Evolutionary conservation across 2,797 vertebrate genomes (phyloP).

Genomic region (Hephaestus fuliginosus): DNA sequence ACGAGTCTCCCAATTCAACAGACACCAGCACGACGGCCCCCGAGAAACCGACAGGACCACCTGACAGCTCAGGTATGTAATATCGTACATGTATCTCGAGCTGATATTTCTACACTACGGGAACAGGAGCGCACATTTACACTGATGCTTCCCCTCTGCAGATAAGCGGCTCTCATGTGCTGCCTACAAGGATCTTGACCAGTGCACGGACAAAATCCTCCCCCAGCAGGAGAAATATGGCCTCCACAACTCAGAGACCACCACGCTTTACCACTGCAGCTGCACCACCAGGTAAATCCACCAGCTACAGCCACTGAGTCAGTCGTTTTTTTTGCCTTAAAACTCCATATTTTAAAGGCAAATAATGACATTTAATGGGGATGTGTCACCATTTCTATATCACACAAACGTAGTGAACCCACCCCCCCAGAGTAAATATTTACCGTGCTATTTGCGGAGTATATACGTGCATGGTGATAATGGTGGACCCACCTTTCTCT

Average conservation of each 20-base stretch:
- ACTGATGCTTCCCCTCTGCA: constrained; percentile 43
- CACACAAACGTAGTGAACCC: too few species aligned
- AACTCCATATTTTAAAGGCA: too few species aligned
- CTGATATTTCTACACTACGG: not conserved
- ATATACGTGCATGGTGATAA: not conserved
- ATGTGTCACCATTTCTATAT: too few species aligned
- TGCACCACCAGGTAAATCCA: constrained; percentile 85
- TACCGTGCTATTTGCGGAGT: not conserved
- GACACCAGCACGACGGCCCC: not conserved
- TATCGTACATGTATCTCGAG: not conserved
- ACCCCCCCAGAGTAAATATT: constrained; percentile 11
- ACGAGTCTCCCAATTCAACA: constrained; percentile 59
- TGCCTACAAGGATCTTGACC: constrained; percentile 81
- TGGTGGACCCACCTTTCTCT: constrained; percentile 16
- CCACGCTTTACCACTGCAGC: constrained; percentile 89
- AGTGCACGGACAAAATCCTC: constrained; percentile 83
- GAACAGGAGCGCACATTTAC: not conserved
- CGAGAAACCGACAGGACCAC: not conserved
- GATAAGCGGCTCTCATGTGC: constrained; percentile 70
- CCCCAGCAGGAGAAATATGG: constrained; percentile 84
- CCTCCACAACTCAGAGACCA: constrained; percentile 77
- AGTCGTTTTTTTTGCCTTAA: not conserved
- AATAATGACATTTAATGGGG: too few species aligned
- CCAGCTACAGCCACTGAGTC: not conserved
- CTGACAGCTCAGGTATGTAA: constrained; percentile 55